Conservation (phyloP, 2,113 vertebrate species). For the Pteruthius melanotis region DNA sequence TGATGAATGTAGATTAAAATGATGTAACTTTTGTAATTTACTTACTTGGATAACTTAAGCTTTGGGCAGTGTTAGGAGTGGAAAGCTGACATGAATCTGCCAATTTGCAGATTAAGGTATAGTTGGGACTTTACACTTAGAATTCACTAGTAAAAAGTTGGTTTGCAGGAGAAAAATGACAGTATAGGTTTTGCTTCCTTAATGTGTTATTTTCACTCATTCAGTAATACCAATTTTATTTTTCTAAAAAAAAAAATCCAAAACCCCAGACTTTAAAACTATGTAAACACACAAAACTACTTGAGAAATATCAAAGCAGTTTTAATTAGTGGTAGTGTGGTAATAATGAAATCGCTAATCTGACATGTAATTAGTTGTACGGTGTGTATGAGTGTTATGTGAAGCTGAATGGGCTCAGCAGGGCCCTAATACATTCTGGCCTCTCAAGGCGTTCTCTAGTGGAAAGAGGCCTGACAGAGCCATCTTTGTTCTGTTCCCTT, state of each 20-base stretch:
- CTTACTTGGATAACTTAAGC: constrained; percentile 50
- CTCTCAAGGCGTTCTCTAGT: constrained; percentile 86
- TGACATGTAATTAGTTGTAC: constrained; percentile 90
- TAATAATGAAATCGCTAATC: constrained; percentile 90
- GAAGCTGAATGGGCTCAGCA: constrained; percentile 82
- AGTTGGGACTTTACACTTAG: neutral
- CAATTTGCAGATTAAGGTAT: constrained; percentile 26
- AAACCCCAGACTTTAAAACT: constrained; percentile 25
- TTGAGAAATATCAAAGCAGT: constrained; percentile 88
- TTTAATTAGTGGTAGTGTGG: constrained; percentile 90
- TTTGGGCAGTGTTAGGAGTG: constrained; percentile 38
- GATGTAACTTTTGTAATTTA: constrained; percentile 76
- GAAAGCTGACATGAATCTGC: constrained; percentile 44
- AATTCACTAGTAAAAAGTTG: neutral
- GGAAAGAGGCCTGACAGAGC: constrained; percentile 86
- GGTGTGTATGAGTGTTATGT: constrained; percentile 77
- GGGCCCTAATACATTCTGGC: constrained; percentile 86
- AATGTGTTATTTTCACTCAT: neutral
- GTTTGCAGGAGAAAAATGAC: neutral
- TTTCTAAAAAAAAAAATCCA: neutral
- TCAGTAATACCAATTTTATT: constrained; percentile 6
- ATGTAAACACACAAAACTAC: constrained; percentile 85
- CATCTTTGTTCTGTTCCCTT: constrained; percentile 88
- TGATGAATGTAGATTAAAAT: constrained; percentile 77
- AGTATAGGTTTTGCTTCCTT: neutral